Conservation (phyloP, 2,113 vertebrate genomes). For the Vidua macroura region DNA sequence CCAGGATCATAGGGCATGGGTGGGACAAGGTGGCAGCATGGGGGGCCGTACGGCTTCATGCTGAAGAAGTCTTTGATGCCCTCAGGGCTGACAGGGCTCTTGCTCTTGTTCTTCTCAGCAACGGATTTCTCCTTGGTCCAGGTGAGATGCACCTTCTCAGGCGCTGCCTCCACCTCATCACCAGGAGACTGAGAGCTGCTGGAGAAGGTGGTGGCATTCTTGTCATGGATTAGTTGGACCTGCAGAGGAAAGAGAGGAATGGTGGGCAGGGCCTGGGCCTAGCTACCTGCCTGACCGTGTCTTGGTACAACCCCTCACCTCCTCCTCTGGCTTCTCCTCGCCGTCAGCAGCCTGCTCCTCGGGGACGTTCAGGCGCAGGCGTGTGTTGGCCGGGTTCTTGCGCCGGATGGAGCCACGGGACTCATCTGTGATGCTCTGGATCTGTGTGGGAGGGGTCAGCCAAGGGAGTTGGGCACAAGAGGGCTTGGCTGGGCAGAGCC, state of each 20-base stretch:
- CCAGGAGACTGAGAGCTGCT: slow-evolving; percentile 84
- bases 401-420: slow-evolving; percentile 95
- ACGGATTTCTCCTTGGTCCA: slow-evolving; percentile 94
- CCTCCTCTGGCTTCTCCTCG: slow-evolving; percentile 93
- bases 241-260: slow-evolving; percentile 40
- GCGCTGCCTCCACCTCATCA: slow-evolving; percentile 82
- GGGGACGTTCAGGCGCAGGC: slow-evolving; percentile 86
- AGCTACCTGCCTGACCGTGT: slow-evolving; percentile 44
- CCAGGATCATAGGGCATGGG: accelerated
- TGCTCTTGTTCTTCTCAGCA: slow-evolving; percentile 87
- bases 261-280: neutral
- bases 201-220: slow-evolving; percentile 85
- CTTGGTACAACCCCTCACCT: slow-evolving; percentile 74
- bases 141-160: slow-evolving; percentile 94
- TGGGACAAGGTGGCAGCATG: neutral
- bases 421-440: slow-evolving; percentile 96
- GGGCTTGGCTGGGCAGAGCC: neutral
- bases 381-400: slow-evolving; percentile 88
- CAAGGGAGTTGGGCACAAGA: neutral
- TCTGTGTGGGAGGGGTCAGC: slow-evolving; percentile 69
- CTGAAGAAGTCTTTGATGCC: slow-evolving; percentile 98
- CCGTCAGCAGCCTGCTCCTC: slow-evolving; percentile 84
- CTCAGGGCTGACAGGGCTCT: slow-evolving; percentile 86
- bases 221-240: slow-evolving; percentile 97
- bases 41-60: slow-evolving; percentile 95